Conservation (phyloP, 2,888 invertebrate genomes). For the Andrena fulva region DNA sequence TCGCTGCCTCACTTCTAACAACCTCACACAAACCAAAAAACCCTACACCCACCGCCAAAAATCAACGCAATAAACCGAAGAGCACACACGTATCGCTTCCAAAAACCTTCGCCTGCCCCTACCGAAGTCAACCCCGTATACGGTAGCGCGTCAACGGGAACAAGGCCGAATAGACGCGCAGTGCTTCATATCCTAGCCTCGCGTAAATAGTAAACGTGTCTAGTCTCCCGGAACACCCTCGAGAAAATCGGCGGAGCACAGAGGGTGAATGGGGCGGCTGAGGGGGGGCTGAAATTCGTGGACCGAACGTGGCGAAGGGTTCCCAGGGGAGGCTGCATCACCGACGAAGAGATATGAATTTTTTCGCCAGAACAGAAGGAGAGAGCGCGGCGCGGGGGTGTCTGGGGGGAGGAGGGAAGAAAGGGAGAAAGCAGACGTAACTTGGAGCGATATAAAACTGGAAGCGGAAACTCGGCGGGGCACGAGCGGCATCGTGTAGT, state of each 20-base stretch:
- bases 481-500: conserved; percentile 54
- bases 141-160: background rate
- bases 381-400: background rate
- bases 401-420: background rate
- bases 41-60: too few species aligned
- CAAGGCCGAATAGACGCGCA: background rate
- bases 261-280: background rate
- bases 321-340: conserved; percentile 41
- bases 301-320: conserved; percentile 37
- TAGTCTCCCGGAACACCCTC: conserved; percentile 4
- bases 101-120: background rate
- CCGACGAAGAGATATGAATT: conserved; percentile 54
- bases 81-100: background rate
- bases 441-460: conserved; percentile 61
- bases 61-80: background rate
- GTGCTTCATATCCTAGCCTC: conserved; percentile 8
- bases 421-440: conserved; percentile 22
- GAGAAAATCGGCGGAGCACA: conserved; percentile 33
- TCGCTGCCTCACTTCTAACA: too few species aligned
- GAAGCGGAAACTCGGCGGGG: conserved; percentile 31
- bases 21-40: too few species aligned
- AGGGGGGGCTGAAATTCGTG: conserved; percentile 29
- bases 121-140: background rate
- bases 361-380: conserved; percentile 37
- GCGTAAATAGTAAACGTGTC: conserved; percentile 36